phyloP scores from a whole-genome alignment of 2,888 invertebrate genomes.

The Lasioglossum vierecki region DNA sequence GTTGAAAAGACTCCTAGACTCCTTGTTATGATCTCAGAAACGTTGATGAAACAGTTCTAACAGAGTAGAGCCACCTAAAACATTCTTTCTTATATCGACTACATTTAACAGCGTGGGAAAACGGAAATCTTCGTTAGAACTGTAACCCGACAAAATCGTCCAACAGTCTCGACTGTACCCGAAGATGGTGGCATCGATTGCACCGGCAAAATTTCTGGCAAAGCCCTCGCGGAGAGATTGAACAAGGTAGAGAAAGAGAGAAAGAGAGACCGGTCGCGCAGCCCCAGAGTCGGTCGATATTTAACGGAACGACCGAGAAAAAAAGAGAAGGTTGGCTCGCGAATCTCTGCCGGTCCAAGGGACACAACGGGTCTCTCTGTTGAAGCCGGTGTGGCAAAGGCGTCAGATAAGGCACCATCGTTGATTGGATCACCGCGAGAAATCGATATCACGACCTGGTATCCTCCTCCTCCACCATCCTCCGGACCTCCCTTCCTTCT shows the following conservation, averaged over 20 bases:
- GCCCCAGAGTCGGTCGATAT: not conserved
- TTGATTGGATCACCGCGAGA: constrained; percentile 83
- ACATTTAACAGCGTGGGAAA: no score
- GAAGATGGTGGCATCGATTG: constrained; percentile 3
- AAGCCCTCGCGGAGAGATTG: constrained; percentile 7
- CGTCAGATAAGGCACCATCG: constrained; percentile 81
- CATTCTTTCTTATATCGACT: no score
- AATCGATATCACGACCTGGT: constrained; percentile 79
- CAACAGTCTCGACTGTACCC: not conserved
- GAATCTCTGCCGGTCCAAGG: constrained; percentile 20
- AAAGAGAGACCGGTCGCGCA: not conserved
- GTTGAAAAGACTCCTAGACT: no score
- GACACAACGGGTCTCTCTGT: constrained; percentile 43
- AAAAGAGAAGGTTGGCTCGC: not conserved
- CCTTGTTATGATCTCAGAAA: no score
- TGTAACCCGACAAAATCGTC: not conserved
- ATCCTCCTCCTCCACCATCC: constrained; percentile 50
- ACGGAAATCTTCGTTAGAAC: not conserved
- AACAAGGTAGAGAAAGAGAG: not conserved
- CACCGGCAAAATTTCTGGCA: constrained; percentile 1
- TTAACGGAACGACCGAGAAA: constrained; percentile 11
- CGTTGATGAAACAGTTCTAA: not conserved
- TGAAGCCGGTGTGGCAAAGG: constrained; percentile 70
- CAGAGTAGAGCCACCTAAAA: no score
- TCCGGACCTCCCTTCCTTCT: constrained; percentile 33